Base-by-base conservation (phyloP, 2,113 vertebrate genomes). In the Notarius quadriscutis region DNA sequence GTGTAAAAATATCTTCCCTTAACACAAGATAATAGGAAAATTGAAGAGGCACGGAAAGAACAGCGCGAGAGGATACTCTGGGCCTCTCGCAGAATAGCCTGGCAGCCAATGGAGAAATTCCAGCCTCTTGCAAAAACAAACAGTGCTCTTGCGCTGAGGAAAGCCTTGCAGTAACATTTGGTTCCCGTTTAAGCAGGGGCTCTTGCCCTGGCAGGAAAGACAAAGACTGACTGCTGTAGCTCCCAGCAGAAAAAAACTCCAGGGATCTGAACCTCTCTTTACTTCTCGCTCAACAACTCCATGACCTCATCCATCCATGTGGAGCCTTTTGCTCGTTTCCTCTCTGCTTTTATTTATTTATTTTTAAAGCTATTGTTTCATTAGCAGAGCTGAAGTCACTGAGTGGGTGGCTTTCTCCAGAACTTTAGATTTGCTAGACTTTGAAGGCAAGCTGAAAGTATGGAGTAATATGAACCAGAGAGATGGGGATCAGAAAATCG, bases 111-210 rank as follows among this genome's bases (percentile, higher is more conserved):
- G 84, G 88, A 94, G 90, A 93, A 91, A 94, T 94, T 95, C 93
- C 92, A 92, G 87, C 72, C 85, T 89, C 89, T 87, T 92, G 92
- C 17, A 5, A 90, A 94, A 94, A 94, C 91, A 95, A 95, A 93
- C 94, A 87, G 89, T 25, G 57, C 86, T 88, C 90, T 92, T 84
- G 63, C 88, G 84, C 90, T n/a, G 88, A 91, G 92, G 91, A 89
- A 90, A 93, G 93, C 91, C 93, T 94, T 91, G 90, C 77, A 91
- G 91, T 94, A 95, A 96, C 95, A 95, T 95, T 95, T 95, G 94
- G 93, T 94, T 94, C 93, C 92, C 91, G 92, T 94, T 95, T 92
- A 91, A 89, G 84, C 83, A 84, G 75, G 88, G 88, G 89, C 89
- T 88, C 60, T 79, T 72, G 81, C 69, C 65, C 53, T 48, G 62